Conservation (phyloP, 2,113 vertebrate genomes). For the Isichthys henryi region DNA sequence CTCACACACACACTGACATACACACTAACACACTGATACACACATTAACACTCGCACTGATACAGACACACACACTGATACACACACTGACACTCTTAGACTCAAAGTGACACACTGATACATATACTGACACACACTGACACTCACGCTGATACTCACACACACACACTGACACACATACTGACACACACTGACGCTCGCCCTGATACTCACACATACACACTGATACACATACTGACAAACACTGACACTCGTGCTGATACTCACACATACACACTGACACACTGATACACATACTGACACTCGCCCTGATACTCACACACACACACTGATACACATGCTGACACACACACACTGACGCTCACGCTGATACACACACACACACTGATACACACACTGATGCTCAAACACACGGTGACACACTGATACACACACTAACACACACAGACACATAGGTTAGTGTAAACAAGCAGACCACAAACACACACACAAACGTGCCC, state of each 20-base stretch:
- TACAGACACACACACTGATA: too few relatives aligned
- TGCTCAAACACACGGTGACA: too few relatives aligned
- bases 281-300: too few relatives aligned
- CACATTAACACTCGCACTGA: too few relatives aligned
- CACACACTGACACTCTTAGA: background rate
- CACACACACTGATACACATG: background rate
- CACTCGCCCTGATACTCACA: too few relatives aligned
- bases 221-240: background rate
- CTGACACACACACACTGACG: background rate
- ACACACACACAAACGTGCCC: background rate
- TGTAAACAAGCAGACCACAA: background rate
- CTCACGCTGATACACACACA: too few relatives aligned
- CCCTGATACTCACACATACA: background rate
- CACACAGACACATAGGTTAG: background rate
- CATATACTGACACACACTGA: background rate
- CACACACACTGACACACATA: slow-evolving; percentile 16
- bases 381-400: background rate
- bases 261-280: too few relatives aligned
- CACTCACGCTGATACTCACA: background rate
- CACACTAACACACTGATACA: background rate
- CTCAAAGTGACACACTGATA: too few relatives aligned
- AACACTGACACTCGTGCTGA: background rate
- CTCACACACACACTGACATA: too few relatives aligned
- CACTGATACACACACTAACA: too few relatives aligned
- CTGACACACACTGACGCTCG: background rate